Evolutionary conservation across 2,113 vertebrate species (phyloP).

Genomic region (Rhea pennata): DNA sequence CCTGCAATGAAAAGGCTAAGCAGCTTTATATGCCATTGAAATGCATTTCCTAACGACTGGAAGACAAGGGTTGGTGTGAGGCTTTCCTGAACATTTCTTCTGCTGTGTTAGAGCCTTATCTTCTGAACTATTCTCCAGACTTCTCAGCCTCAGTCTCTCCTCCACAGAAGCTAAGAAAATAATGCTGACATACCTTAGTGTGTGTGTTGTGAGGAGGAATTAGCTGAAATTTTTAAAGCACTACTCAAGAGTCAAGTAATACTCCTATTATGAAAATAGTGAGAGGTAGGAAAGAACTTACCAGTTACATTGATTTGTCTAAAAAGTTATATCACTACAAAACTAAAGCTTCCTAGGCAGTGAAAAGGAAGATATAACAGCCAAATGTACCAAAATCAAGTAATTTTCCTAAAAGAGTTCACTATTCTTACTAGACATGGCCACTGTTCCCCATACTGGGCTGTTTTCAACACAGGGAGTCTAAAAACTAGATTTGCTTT

Average conservation of each 20-base stretch:
- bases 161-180: neutral
- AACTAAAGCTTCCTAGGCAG: neutral
- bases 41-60: neutral
- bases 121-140: neutral
- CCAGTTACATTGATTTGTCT: neutral
- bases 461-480: neutral
- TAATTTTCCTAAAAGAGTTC: neutral
- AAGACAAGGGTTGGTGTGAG: neutral
- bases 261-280: conserved; percentile 5
- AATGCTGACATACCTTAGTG: neutral
- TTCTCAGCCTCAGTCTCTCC: neutral
- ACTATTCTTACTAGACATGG: neutral
- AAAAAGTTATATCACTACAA: neutral
- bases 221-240: neutral
- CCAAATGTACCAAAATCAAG: neutral
- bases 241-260: neutral
- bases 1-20: neutral
- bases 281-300: neutral
- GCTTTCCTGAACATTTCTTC: neutral
- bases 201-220: neutral
- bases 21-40: neutral
- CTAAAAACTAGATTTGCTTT: neutral
- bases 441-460: neutral
- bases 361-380: neutral
- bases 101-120: neutral